Base-by-base conservation (phyloP, 2,113 vertebrate genomes). In the Corvus cornix region DNA sequence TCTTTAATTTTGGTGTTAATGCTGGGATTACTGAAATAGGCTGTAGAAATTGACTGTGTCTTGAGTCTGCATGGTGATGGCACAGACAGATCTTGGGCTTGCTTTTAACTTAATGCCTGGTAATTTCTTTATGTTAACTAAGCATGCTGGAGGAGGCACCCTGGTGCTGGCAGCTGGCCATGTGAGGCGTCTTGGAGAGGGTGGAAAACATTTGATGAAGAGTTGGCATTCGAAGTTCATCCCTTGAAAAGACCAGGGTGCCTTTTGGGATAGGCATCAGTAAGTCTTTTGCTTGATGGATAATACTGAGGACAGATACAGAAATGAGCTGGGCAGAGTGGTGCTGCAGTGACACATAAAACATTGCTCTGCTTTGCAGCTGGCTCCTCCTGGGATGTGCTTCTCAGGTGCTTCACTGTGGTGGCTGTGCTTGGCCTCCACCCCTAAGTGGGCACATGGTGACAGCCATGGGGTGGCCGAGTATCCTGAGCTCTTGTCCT, bases 401-500 rank as follows among this genome's bases (percentile, higher is more conserved):
- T 35, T 37, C 68, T 85, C 31, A 26, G 9, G 10, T 59, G 35
- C 87, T 81, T 63, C 3, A 2, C 16, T 43, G 26, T 1, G 1
- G 44, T 18, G 49, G 16, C 56, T 4, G 4, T 55, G 51, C 62
- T 66, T 44, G 55, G 24, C 46, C 33, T 56, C 28, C 35, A 33
- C 7, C n/a, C 1, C 2, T 27, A 6, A 26, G 26, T 46, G 80
- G 28, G 41, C 69, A 37, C 8, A 2, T 3, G 19, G 41, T 67
- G 58, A 48, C 8, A 10, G 27, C 22, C 3, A 0, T 15, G 39
- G 43, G 30, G n/a, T 88, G 69, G 53, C 63, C 0, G 0, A 35
- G 53, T 21, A 10, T 31, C 7, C 7, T 0, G 2, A 39, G 27
- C n/a, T 35, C 41, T 13, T 16, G 35, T 60, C 17, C 60, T 31